These are phyloP conservation scores for Notarius quadriscutis DNA, from an alignment of 2,113 vertebrate genomes.

Conservation along the genomic window DNA sequence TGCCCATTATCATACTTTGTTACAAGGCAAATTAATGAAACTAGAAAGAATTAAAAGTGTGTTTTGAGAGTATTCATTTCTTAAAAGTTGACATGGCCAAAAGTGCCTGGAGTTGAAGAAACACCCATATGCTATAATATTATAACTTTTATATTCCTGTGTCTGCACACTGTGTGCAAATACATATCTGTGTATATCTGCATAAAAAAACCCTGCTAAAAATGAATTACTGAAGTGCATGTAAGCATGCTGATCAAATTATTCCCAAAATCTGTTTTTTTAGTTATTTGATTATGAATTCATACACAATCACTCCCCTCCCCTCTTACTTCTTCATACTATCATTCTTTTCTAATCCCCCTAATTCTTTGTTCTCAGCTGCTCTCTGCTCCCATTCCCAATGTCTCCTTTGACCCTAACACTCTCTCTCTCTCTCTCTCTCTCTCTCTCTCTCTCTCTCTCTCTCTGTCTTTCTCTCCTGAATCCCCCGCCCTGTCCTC, in stretches of 20 bases:
- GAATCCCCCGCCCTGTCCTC: conserved; percentile 54
- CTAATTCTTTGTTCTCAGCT: neutral
- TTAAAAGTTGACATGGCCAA: too few relatives aligned
- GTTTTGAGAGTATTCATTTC: too few relatives aligned
- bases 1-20: too few relatives aligned
- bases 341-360: neutral
- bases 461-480: neutral
- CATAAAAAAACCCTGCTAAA: neutral
- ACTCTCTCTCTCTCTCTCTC: neutral
- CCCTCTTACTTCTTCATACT: neutral
- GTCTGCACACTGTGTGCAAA: neutral
- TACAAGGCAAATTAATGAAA: too few relatives aligned
- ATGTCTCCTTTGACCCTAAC: conserved; percentile 4
- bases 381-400: neutral
- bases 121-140: neutral
- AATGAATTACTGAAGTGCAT: neutral
- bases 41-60: too few relatives aligned
- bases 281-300: neutral
- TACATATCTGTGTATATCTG: neutral
- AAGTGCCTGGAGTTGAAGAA: too few relatives aligned
- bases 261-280: neutral
- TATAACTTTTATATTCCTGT: neutral
- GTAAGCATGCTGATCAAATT: neutral
- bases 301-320: neutral
- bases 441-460: neutral